Base-by-base conservation (phyloP, 2,113 vertebrate genomes). In the Gavia stellata region DNA sequence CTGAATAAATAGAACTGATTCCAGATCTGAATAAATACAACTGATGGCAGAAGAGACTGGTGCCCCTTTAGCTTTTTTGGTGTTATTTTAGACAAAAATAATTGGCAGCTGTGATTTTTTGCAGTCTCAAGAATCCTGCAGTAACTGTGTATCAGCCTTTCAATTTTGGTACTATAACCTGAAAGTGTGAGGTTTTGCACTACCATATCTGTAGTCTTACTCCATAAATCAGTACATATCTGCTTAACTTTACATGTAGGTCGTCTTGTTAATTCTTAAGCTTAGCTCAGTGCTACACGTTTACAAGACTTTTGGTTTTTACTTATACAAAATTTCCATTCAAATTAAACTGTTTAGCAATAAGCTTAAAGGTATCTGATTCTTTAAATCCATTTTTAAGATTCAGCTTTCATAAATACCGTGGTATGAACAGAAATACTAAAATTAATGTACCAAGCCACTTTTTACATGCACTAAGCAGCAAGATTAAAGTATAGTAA, bases 371-470 rank as follows among this genome's bases (percentile, higher is more conserved):
- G 45, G 10, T 16, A 84, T 45, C 49, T 34, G 66, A 94, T 72
- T 83, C 94, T 92, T 94, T 93, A 95, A 58, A 92, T 81, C 45
- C 34, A 82, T 74, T 89, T 95, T 77, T 23, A 59, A 61, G 62
- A 71, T 68, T 55, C 42, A 70, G 36, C n/a, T 89, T 95, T 56
- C 40, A 53, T 90, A 86, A 95, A 92, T 20, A 90, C 8, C 5
- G 4, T 84, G 63, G 26, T 12, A 92, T n/a, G 68, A 83, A 94
- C 36, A 81, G 65, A 86, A 93, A 94, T 44, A 84, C 15, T 81
- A 31, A 81, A 97, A 83, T 53, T 49, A 77, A 88, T 14, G n/a
- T 29, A 81, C 34, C 0, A 0, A 96, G 70, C 49, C 61, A 56
- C 44, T 93, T 90, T 67, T 83, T 17, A 81, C 78, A 62, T 67